phyloP scores from a whole-genome alignment of 2,797 vertebrate species.

The Peromyscus attwateri region DNA sequence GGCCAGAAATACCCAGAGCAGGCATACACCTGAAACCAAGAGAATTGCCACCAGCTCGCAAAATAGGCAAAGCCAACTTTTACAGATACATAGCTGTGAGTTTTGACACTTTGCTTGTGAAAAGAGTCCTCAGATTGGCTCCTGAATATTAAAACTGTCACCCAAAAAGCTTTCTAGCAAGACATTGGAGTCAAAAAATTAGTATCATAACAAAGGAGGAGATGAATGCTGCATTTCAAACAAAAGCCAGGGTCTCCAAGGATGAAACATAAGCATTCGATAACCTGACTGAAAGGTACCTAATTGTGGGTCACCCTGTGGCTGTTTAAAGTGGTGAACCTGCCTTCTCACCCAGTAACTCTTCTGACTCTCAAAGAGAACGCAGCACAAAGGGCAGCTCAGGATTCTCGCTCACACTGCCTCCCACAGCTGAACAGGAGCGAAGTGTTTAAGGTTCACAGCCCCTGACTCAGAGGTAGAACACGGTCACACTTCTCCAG shows the following conservation, averaged over 20 bases:
- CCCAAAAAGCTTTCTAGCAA: conserved; percentile 62
- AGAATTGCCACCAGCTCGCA: conserved; percentile 20
- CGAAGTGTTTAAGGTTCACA: not conserved
- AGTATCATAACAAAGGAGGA: conserved; percentile 45
- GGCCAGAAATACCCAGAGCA: conserved; percentile 60
- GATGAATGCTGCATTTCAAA: conserved; percentile 63
- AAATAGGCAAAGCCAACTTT: conserved; percentile 60
- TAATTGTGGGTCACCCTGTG: not conserved
- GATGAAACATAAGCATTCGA: conserved; percentile 63
- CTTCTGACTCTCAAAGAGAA: conserved; percentile 51
- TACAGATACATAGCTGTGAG: conserved; percentile 61
- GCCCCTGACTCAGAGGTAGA: not conserved
- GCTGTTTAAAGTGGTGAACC: conserved; percentile 48
- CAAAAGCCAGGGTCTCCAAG: conserved; percentile 66
- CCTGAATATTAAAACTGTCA: conserved; percentile 66
- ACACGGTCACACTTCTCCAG: not conserved
- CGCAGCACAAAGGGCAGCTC: not conserved
- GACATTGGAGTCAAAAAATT: conserved; percentile 72
- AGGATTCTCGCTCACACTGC: not conserved
- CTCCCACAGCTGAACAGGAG: not conserved
- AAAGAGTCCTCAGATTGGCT: conserved; percentile 63
- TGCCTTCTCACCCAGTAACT: conserved; percentile 63
- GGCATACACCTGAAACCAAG: conserved; percentile 18
- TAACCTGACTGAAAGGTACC: conserved; percentile 65
- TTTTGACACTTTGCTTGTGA: conserved; percentile 62